Evolutionary conservation across 1,140 invertebrate species (phyloP).

Genomic region (Megalopta genalis): DNA sequence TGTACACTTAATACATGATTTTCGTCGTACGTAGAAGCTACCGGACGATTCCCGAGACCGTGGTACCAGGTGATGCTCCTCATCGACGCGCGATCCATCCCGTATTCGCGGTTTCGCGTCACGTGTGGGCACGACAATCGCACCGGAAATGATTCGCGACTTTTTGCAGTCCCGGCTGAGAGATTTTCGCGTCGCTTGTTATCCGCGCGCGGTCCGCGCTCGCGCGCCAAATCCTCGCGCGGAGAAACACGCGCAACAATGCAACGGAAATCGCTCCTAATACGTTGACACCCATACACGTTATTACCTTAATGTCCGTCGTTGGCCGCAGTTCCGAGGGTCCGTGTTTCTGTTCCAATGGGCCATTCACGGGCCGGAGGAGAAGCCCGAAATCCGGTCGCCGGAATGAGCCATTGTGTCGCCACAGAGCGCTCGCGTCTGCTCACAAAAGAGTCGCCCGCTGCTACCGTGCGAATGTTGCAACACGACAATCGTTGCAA

Average conservation of each 20-base stretch:
- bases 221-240: conserved; percentile 2
- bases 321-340: conserved; percentile 34
- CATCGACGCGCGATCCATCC: conserved; percentile 15
- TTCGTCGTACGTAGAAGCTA: background rate
- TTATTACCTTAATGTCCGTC: conserved; percentile 61
- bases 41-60: background rate
- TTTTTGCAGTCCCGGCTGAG: background rate
- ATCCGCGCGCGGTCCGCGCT: background rate
- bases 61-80: background rate
- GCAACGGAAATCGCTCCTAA: conserved; percentile 66
- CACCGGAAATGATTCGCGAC: conserved; percentile 41
- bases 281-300: conserved; percentile 64
- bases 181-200: background rate
- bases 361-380: conserved; percentile 55
- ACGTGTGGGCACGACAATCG: conserved; percentile 16
- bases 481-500: conserved; percentile 55
- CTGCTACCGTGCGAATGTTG: conserved; percentile 60
- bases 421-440: conserved; percentile 48
- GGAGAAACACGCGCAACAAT: conserved; percentile 50
- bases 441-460: conserved; percentile 52
- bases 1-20: too few species aligned
- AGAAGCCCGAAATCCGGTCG: conserved; percentile 65
- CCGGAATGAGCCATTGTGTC: conserved; percentile 67
- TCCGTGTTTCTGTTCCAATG: conserved; percentile 46
- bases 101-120: background rate